Evolutionary conservation across 2,113 vertebrate species (phyloP).

Genomic region (Ammospiza caudacuta): DNA sequence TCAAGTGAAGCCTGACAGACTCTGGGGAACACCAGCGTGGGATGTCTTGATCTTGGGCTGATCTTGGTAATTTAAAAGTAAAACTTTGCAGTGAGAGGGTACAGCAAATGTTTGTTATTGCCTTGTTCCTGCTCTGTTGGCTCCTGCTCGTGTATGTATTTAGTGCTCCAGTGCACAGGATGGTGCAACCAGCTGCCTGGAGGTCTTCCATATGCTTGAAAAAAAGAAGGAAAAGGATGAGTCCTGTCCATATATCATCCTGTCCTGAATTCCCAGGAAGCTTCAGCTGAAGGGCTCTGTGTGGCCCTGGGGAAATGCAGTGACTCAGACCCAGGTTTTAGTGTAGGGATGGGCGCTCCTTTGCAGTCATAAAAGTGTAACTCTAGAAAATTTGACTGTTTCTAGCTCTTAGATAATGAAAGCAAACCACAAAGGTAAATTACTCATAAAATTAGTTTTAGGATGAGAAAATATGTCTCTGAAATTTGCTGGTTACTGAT

Average conservation of each 20-base stretch:
- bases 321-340: neutral
- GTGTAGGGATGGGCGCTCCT: accelerated
- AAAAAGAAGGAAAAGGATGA: neutral
- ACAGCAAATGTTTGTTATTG: accelerated
- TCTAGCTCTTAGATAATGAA: neutral
- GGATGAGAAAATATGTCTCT: neutral
- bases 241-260: neutral
- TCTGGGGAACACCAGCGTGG: neutral
- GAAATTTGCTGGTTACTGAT: neutral
- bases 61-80: neutral
- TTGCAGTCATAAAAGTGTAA: neutral
- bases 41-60: no score
- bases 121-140: no score
- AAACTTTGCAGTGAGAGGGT: neutral
- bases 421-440: neutral
- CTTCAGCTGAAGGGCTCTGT: accelerated
- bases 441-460: neutral
- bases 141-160: neutral
- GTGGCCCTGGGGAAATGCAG: no score
- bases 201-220: neutral
- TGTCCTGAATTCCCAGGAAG: neutral
- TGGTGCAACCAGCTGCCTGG: neutral
- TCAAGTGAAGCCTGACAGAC: neutral
- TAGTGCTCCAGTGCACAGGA: neutral
- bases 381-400: neutral